Conservation (phyloP, 2,888 invertebrate genomes). For the Pollenia labialis region DNA sequence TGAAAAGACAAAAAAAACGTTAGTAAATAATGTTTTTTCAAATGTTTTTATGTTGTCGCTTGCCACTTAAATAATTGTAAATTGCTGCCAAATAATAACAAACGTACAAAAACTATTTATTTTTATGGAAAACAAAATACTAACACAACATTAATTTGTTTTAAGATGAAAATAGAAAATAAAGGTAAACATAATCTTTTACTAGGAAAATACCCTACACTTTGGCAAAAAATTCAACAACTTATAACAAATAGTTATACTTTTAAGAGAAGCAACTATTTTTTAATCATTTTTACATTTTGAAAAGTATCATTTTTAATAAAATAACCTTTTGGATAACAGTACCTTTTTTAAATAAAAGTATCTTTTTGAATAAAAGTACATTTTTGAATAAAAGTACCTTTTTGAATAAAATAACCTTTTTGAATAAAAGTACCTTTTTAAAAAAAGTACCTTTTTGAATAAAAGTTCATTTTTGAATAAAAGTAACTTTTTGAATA, state of each 20-base stretch:
- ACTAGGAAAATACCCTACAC: background rate
- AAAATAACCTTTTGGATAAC: no score
- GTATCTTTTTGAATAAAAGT: no score
- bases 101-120: constrained; percentile 16
- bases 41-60: constrained; percentile 66
- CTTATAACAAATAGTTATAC: background rate
- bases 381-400: no score
- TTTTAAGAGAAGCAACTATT: background rate
- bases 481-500: no score
- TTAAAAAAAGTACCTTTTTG: no score
- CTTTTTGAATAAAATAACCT: no score
- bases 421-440: no score
- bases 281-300: no score
- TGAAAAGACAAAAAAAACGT: constrained; percentile 3
- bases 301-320: no score
- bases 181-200: background rate
- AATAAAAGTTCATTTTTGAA: no score
- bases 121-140: constrained; percentile 14
- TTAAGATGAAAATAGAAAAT: constrained; percentile 3
- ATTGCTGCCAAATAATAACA: constrained; percentile 52
- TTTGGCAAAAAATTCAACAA: background rate
- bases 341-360: no score
- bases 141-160: background rate
- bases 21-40: constrained; percentile 35
- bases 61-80: constrained; percentile 71